phyloP scores from a whole-genome alignment of 2,888 invertebrate genomes.

The Sipha maydis region DNA sequence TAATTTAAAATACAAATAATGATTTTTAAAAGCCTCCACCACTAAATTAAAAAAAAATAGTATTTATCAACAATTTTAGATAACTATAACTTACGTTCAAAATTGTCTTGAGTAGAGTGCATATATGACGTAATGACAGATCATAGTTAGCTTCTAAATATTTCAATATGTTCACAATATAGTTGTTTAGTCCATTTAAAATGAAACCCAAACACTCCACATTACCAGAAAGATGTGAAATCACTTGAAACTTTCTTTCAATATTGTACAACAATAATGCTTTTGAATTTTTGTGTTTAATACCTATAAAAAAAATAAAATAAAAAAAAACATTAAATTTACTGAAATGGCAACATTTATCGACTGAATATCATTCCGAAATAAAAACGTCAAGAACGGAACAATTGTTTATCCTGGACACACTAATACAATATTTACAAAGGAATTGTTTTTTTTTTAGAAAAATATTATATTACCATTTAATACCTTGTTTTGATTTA shows the following conservation, averaged over 20 bases:
- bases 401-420: too few relatives aligned
- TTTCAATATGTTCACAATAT: slow-evolving; percentile 68
- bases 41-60: background rate
- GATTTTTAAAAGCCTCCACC: too few relatives aligned
- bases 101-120: slow-evolving; percentile 69
- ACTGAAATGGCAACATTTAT: too few relatives aligned
- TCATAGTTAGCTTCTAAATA: slow-evolving; percentile 65
- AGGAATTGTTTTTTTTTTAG: too few relatives aligned
- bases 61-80: too few relatives aligned
- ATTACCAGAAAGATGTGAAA: slow-evolving; percentile 71
- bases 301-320: slow-evolving; percentile 7
- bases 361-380: too few relatives aligned
- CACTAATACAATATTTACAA: too few relatives aligned
- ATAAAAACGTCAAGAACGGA: too few relatives aligned
- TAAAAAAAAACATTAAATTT: background rate
- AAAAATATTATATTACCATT: too few relatives aligned
- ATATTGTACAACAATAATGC: slow-evolving; percentile 64
- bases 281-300: slow-evolving; percentile 52
- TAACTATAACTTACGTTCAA: slow-evolving; percentile 67
- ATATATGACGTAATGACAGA: slow-evolving; percentile 28
- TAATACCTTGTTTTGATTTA: too few relatives aligned
- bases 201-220: slow-evolving; percentile 72
- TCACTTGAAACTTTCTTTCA: slow-evolving; percentile 70
- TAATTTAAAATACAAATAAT: too few relatives aligned
- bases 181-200: slow-evolving; percentile 69